phyloP scores from a whole-genome alignment of 2,888 invertebrate genomes.

The Tiliacea citrago region DNA sequence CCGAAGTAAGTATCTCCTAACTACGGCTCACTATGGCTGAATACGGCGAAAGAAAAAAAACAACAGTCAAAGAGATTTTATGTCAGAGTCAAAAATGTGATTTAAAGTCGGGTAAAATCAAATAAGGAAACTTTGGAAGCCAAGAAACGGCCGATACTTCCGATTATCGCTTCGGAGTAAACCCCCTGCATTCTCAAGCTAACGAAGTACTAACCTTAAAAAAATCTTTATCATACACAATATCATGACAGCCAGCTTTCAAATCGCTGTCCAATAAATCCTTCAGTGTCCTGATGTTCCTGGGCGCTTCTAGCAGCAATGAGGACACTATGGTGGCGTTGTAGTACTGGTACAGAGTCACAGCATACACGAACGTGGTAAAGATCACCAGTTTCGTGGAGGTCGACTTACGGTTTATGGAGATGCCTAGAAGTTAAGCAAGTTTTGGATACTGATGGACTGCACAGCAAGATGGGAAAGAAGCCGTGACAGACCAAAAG shows the following conservation, averaged over 20 bases:
- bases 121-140: no score
- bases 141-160: no score
- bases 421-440: slow-evolving; percentile 78
- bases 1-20: no score
- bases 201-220: slow-evolving; percentile 79
- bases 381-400: slow-evolving; percentile 90
- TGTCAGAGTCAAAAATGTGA: no score
- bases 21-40: no score
- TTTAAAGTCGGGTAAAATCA: no score
- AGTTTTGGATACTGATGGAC: not conserved
- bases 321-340: slow-evolving; percentile 93
- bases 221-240: slow-evolving; percentile 91
- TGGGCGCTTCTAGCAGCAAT: slow-evolving; percentile 91
- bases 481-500: not conserved
- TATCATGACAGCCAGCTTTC: slow-evolving; percentile 92
- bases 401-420: slow-evolving; percentile 81
- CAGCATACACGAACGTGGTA: slow-evolving; percentile 89
- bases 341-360: slow-evolving; percentile 93
- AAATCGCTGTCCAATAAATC: slow-evolving; percentile 91
- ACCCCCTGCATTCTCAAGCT: no score
- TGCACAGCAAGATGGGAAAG: not conserved
- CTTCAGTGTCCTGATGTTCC: slow-evolving; percentile 90
- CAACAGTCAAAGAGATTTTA: no score
- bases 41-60: no score
- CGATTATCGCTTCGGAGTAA: no score